phyloP scores from a whole-genome alignment of 2,797 vertebrate species.

The Valencia hispanica region DNA sequence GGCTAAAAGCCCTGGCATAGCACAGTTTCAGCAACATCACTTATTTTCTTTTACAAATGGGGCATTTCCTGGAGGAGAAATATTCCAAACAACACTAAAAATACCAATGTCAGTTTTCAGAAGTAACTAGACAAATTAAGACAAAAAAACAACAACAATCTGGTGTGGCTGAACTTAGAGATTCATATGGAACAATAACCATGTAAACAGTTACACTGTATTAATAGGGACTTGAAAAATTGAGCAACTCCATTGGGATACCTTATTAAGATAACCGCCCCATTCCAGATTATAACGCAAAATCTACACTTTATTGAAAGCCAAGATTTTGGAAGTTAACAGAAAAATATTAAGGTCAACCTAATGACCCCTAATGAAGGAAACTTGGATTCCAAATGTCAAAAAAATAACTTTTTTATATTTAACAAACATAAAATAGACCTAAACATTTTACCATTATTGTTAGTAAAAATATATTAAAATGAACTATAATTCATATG shows the following conservation, averaged over 20 bases:
- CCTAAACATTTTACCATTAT: neutral
- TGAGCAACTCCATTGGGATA: neutral
- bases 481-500: too few relatives aligned
- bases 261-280: neutral
- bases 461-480: too few relatives aligned
- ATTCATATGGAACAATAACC: neutral
- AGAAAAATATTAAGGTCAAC: neutral
- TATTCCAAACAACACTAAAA: conserved; percentile 50
- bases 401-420: neutral
- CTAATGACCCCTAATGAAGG: too few relatives aligned
- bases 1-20: conserved; percentile 6
- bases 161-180: neutral
- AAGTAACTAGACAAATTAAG: neutral
- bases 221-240: neutral
- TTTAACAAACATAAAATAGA: neutral
- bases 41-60: conserved; percentile 36
- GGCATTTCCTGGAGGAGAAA: conserved; percentile 70
- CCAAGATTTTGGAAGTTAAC: neutral
- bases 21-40: conserved; percentile 14
- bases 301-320: neutral
- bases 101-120: conserved; percentile 19
- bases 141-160: too few relatives aligned
- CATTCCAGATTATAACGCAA: neutral
- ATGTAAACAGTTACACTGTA: neutral
- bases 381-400: too few relatives aligned